Evolutionary conservation across 2,113 vertebrate genomes (phyloP), one percentile per base, ranked within the genome.

Genomic region (Nothobranchius kuhntae): DNA sequence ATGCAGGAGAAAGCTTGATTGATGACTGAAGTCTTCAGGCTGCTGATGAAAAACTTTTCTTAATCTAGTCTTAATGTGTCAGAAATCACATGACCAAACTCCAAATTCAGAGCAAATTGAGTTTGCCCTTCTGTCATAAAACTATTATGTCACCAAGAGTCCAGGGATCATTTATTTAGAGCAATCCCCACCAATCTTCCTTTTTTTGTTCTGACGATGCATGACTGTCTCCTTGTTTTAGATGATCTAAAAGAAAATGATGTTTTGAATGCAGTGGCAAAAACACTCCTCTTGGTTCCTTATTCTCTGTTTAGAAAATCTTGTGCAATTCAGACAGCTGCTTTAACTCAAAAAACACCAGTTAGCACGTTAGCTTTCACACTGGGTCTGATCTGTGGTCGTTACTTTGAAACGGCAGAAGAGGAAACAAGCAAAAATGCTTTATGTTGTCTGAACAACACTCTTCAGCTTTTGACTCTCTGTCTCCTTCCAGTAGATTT

Each of bases 151-250:
- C 89, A 89, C 17, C 60, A 55, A 73, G 72, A 53, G 91, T 88
- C 88, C 26, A 75, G 91, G 87, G 91, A 93, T 86, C 55, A 48
- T 15, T 40, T 73, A 93, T 87, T 70, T 91, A 74, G 90, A 89
- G 70, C 90, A 88, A 86, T 83, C 83, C 85, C 73, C 83, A 30
- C 86, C 74, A 68, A 84, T 92, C 68, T 72, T 66, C 45, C 70
- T 57, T 72, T 77, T 84, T 80, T 45, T 80, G 13, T 70, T 80
- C 71, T 81, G 68, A 70, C 79, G 80, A 78, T 85, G 83, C 75
- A 76, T 79, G 51, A 74, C 59, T 68, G 15, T 47, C 30, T 30
- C 30, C 30, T 30, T 30, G 60, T 71, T 56, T 73, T 73, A 53
- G 65, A 69, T 84, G 55, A 48, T 78, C 62, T 71, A 57, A 75